Evolutionary conservation across 2,797 vertebrate species (phyloP).

Genomic region (Eleutherodactylus coqui): DNA sequence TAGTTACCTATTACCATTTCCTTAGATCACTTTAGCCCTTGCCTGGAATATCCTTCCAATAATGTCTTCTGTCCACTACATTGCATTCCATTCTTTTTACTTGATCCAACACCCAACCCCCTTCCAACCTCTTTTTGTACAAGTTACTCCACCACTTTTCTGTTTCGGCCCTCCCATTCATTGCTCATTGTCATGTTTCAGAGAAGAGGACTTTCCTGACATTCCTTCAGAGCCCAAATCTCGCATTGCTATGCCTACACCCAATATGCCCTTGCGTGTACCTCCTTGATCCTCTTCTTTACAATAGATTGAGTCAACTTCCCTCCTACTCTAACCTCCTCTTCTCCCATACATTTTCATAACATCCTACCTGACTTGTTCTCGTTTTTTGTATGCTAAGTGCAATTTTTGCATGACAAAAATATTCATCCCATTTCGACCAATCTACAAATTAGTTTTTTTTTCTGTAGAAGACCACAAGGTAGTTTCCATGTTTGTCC

Average conservation of each 20-base stretch:
- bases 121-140: slow-evolving; percentile 24
- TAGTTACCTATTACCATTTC: slow-evolving; percentile 20
- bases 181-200: slow-evolving; percentile 42
- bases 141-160: neutral
- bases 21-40: neutral
- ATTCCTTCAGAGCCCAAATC: slow-evolving; percentile 32
- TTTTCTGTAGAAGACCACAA: neutral
- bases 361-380: slow-evolving; percentile 8
- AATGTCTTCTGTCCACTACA: slow-evolving; percentile 12
- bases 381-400: slow-evolving; percentile 23
- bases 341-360: neutral
- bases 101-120: neutral
- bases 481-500: neutral
- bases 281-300: slow-evolving; percentile 17
- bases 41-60: neutral
- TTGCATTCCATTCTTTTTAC: neutral
- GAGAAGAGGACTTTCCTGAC: slow-evolving; percentile 10
- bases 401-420: neutral
- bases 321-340: neutral
- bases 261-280: slow-evolving; percentile 28
- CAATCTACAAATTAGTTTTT: neutral
- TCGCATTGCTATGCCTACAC: slow-evolving; percentile 24
- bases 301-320: neutral
- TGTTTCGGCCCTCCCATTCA: slow-evolving; percentile 23
- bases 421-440: neutral